Conservation (phyloP, 1,140 invertebrate genomes). For the Lasaia peninsularis region DNA sequence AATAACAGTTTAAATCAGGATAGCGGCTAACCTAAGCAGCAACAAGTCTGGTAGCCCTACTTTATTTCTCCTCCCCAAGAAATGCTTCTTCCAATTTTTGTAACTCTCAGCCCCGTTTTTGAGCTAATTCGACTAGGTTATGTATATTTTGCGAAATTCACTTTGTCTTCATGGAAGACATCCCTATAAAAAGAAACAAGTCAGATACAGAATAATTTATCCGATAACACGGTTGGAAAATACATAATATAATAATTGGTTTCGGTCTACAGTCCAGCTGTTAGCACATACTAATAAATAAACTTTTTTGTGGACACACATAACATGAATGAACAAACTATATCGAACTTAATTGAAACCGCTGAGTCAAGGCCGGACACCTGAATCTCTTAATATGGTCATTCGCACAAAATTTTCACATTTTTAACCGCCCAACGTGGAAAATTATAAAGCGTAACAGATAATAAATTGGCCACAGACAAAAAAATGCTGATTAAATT, state of each 20-base stretch:
- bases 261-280: conserved; percentile 1
- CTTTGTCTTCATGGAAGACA: no score
- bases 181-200: not conserved
- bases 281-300: conserved; percentile 7
- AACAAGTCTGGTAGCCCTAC: no score
- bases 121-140: no score
- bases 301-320: not conserved
- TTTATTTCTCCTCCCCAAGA: no score
- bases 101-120: no score
- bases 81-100: no score
- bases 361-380: conserved; percentile 30
- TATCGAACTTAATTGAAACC: conserved; percentile 18
- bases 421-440: conserved; percentile 28
- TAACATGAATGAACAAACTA: conserved; percentile 6
- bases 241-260: conserved; percentile 1
- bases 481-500: conserved; percentile 9
- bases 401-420: conserved; percentile 21
- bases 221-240: not conserved
- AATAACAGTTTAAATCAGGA: no score
- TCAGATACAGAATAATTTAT: not conserved
- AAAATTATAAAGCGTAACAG: conserved; percentile 54
- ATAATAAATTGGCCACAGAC: conserved; percentile 23
- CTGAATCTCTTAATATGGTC: conserved; percentile 12
- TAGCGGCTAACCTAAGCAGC: no score
- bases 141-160: no score